Conservation (phyloP, 2,888 invertebrate species). For the Malachius bipustulatus region DNA sequence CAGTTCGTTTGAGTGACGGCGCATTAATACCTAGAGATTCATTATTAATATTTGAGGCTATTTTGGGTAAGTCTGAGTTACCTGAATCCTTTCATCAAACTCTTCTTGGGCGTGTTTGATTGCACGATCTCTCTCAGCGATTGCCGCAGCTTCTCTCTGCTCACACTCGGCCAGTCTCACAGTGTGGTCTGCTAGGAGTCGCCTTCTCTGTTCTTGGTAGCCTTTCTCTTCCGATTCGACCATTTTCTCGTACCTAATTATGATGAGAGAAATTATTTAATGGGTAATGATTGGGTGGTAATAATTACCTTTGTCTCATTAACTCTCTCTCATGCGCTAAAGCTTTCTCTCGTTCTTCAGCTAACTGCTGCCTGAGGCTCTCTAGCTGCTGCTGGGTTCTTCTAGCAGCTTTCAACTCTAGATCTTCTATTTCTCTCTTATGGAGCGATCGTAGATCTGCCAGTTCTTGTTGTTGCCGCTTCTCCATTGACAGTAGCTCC, state of each 20-base stretch:
- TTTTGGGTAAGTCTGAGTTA: conserved; percentile 12
- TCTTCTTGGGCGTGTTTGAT: conserved; percentile 40
- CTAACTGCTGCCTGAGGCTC: conserved; percentile 46
- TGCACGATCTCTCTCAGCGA: conserved; percentile 38
- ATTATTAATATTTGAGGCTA: neutral
- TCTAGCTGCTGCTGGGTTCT: conserved; percentile 51
- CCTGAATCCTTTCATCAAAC: conserved; percentile 41
- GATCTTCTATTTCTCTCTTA: conserved; percentile 53
- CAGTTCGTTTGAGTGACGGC: conserved; percentile 42
- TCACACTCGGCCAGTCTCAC: conserved; percentile 38
- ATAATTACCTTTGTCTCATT: conserved; percentile 41
- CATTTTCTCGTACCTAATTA: conserved; percentile 42
- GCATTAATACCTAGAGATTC: conserved; percentile 28
- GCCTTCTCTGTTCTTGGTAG: conserved; percentile 43
- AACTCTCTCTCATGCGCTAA: conserved; percentile 49
- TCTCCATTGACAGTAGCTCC: conserved; percentile 68
- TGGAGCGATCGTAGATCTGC: conserved; percentile 55
- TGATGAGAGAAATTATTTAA: too few species aligned
- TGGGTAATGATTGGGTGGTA: too few species aligned
- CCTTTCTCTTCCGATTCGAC: conserved; percentile 43
- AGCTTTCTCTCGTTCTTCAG: conserved; percentile 50
- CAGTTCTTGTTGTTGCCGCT: conserved; percentile 52
- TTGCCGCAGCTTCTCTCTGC: conserved; percentile 34
- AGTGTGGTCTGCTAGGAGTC: conserved; percentile 40
- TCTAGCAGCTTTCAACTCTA: conserved; percentile 46